phyloP scores from a whole-genome alignment of 2,797 vertebrate species.

The Scolopax rusticola region DNA sequence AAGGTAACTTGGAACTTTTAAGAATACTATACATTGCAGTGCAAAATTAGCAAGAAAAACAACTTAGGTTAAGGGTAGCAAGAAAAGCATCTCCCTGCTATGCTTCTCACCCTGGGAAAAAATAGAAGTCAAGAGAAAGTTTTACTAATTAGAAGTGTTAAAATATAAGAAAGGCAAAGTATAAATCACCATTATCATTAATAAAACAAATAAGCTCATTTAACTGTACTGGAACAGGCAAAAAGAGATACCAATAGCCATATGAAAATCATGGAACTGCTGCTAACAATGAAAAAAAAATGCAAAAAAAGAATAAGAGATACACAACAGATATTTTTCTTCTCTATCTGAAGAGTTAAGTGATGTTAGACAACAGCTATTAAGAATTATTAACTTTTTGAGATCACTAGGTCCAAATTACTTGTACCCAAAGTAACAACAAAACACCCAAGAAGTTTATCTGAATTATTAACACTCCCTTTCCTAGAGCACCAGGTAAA shows the following conservation, averaged over 20 bases:
- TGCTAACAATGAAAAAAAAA: background rate
- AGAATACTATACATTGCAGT: background rate
- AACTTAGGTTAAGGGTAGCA: background rate
- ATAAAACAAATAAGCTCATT: background rate
- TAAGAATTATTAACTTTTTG: background rate
- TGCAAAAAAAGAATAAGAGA: background rate
- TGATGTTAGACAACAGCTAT: background rate
- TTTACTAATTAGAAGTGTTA: slow-evolving; percentile 11
- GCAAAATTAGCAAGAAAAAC: background rate
- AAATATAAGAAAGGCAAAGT: background rate
- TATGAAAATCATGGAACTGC: background rate
- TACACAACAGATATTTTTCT: background rate
- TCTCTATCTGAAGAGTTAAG: background rate
- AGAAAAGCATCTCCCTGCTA: background rate
- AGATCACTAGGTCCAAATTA: background rate
- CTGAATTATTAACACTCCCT: background rate
- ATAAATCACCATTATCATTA: background rate
- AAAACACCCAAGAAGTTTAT: background rate
- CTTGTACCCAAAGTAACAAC: background rate
- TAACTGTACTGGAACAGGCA: background rate
- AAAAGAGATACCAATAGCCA: background rate
- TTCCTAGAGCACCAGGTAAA: background rate
- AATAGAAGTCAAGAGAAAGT: background rate
- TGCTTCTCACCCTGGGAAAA: background rate
- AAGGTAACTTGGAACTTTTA: background rate